Evolutionary conservation across 2,797 vertebrate species (phyloP).

Genomic region (Platalea minor): DNA sequence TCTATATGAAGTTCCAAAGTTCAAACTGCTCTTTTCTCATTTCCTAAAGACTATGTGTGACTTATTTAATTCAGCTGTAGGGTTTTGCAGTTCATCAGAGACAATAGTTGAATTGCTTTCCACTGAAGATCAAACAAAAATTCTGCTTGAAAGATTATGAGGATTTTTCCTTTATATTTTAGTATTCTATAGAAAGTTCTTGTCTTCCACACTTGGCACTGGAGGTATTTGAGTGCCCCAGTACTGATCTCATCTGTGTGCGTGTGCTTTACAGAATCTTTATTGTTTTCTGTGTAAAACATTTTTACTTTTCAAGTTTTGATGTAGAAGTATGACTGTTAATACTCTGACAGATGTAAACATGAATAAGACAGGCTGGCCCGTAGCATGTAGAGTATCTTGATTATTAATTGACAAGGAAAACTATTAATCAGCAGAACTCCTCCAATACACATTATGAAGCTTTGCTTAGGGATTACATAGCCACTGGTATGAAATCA

Average conservation of each 20-base stretch:
- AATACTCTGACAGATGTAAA: background rate
- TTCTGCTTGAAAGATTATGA: background rate
- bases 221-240: background rate
- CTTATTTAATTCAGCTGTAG: background rate
- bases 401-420: background rate
- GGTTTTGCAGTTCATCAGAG: conserved; percentile 1
- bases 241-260: background rate
- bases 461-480: background rate
- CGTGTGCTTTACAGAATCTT: background rate
- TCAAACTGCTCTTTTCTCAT: background rate
- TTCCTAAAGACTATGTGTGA: background rate
- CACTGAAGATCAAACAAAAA: background rate
- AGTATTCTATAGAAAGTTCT: background rate
- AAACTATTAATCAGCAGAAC: background rate
- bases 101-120: background rate
- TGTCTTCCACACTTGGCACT: background rate
- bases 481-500: background rate
- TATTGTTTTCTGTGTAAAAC: background rate
- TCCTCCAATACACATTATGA: background rate
- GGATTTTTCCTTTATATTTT: background rate
- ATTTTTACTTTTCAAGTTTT: background rate
- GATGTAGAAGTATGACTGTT: background rate
- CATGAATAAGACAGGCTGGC: background rate
- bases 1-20: background rate
- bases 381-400: background rate